A percentile compares a stretch with the other conserved stretches of the same genome.
Conservation (phyloP, 2,113 vertebrate species). For the Scartelaos histophorus region DNA sequence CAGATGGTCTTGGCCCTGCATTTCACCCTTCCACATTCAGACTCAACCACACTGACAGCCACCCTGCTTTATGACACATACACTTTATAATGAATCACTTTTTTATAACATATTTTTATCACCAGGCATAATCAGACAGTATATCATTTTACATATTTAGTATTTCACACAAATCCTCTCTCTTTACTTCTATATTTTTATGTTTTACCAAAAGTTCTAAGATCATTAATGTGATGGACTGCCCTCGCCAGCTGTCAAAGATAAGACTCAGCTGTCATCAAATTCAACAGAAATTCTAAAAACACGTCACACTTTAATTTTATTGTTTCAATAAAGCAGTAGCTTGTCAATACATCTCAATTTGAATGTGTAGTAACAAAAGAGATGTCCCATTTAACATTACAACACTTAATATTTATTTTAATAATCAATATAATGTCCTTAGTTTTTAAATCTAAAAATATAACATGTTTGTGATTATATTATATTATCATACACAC, state of each 20-base stretch:
- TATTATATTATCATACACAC: too few species aligned
- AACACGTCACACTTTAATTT: not conserved
- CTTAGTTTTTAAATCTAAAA: too few species aligned
- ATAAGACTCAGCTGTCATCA: not conserved
- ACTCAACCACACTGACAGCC: not conserved
- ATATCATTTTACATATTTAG: not conserved
- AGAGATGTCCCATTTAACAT: not conserved
- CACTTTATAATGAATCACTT: not conserved
- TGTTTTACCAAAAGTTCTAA: not conserved
- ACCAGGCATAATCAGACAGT: constrained; percentile 1
- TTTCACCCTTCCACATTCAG: not conserved
- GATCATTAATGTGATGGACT: constrained; percentile 2
- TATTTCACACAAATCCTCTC: not conserved
- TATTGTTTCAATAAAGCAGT: not conserved
- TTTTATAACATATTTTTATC: not conserved
- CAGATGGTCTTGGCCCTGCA: not conserved
- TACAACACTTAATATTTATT: too few species aligned
- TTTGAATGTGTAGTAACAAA: not conserved
- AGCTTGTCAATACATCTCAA: not conserved
- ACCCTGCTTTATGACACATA: not conserved
- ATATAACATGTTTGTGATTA: too few species aligned
- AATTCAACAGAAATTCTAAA: not conserved
- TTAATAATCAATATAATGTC: too few species aligned
- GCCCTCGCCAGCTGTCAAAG: not conserved
- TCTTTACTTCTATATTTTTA: not conserved